phyloP scores from a whole-genome alignment of 2,888 invertebrate genomes.

The Papilio demoleus region DNA sequence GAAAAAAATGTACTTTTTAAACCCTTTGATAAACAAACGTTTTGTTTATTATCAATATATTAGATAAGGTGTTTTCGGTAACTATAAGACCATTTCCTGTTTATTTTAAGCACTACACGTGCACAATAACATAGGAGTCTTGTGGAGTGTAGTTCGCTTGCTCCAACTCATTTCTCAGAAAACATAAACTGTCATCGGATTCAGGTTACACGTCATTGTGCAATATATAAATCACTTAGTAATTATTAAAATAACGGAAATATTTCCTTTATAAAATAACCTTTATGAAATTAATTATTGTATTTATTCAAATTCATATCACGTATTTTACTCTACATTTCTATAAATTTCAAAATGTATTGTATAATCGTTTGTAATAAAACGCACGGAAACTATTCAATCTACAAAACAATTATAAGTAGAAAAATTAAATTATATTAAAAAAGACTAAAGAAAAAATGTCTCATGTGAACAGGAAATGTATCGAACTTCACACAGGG shows the following conservation, averaged over 20 bases:
- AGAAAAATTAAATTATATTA: background rate
- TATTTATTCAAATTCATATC: background rate
- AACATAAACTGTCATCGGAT: background rate
- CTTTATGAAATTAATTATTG: background rate
- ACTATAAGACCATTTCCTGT: background rate
- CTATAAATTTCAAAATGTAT: constrained; percentile 23
- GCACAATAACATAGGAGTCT: background rate
- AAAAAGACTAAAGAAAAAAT: no score
- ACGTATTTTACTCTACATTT: constrained; percentile 1
- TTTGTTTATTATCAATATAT: no score
- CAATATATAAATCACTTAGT: background rate
- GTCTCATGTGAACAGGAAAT: background rate
- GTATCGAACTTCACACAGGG: background rate
- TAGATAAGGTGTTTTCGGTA: no score
- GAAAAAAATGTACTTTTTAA: no score
- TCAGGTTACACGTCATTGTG: background rate
- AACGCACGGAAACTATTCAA: constrained; percentile 25
- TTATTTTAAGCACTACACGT: background rate
- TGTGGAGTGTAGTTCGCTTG: no score
- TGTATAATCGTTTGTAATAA: constrained; percentile 27
- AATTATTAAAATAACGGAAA: background rate
- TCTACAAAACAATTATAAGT: background rate
- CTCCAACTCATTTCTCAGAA: no score
- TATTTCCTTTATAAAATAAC: background rate
- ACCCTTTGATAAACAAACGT: no score